Conservation (phyloP, 2,113 vertebrate genomes). For the Butastur rufipennis region DNA sequence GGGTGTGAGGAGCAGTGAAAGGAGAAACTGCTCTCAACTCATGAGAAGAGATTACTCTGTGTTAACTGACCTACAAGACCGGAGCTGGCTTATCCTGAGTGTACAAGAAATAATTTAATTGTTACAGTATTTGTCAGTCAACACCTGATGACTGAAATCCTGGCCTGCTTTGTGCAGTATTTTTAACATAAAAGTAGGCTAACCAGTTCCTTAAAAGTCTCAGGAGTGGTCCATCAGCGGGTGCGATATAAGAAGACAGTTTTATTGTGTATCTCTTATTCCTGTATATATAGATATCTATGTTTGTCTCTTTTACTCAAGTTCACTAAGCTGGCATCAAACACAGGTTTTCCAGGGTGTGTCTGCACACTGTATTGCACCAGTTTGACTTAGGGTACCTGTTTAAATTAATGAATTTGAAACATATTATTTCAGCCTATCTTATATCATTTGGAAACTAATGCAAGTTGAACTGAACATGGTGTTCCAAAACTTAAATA, state of each 20-base stretch:
- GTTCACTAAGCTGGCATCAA: background rate
- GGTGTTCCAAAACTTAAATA: background rate
- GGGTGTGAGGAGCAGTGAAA: conserved; percentile 30
- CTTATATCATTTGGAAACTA: background rate
- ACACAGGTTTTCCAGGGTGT: background rate
- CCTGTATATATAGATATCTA: background rate
- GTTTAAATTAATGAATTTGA: background rate
- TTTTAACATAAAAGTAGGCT: background rate
- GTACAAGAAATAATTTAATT: background rate
- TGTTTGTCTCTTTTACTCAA: conserved; percentile 10
- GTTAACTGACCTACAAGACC: background rate
- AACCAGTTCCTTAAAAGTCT: conserved; percentile 7
- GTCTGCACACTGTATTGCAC: background rate
- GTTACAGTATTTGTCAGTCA: background rate
- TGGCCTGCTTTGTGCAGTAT: background rate
- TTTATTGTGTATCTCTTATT: conserved; percentile 27
- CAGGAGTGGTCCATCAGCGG: background rate
- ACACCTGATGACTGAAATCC: background rate
- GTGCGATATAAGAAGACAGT: background rate
- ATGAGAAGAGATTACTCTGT: conserved; percentile 12
- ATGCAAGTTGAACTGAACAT: background rate
- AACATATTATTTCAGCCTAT: background rate
- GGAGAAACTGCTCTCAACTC: conserved; percentile 20
- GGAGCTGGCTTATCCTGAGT: background rate
- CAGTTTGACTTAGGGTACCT: background rate